Evolutionary conservation across 2,888 invertebrate genomes (phyloP), one percentile per base, ranked within the genome.

Genomic region (Ptilodon capucinus): DNA sequence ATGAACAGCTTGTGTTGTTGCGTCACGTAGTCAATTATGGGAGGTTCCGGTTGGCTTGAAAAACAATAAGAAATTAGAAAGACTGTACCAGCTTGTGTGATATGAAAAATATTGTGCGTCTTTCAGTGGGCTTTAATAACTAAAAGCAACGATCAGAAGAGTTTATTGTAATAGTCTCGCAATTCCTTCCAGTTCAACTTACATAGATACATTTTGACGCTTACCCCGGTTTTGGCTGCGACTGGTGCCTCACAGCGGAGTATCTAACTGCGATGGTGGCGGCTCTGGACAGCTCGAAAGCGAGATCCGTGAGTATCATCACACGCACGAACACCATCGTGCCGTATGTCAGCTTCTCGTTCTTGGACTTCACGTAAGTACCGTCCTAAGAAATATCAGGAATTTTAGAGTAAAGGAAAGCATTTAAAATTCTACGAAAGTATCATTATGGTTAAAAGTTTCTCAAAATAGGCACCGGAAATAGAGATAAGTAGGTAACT

Each of bases 1-100:
- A 98, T 97, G 68, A 98, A 96, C 21, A 98, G 78, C 82, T 98
- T 97, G 73, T 97, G 94, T 79, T 98, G 98, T 76, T 98, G 98
- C 0, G 98, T 97, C 51, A 96, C 95, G 76, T 97, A 99, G 71
- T 98, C 97, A 40, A 99, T 87, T 52, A 99, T 96, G 81, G 97
- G 96, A 0, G 95, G 94, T 78, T 98, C 98, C 0, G 94, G 94
- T 63, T 93, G 92, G 14, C 96, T 97, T 71, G 36, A 63, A 46
- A 21, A 48, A 17, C 13, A 9, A n/a, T 1, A n/a, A n/a, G n/a
- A 8, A 28, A 28, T 28, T 8, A 4, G 11, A n/a, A n/a, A n/a
- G n/a, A n/a, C n/a, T n/a, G n/a, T n/a, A n/a, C n/a, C n/a, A n/a
- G n/a, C n/a, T n/a, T n/a, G n/a, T n/a, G n/a, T n/a, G n/a, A n/a